Evolutionary conservation across 2,797 vertebrate genomes (phyloP), one percentile per base, ranked within the genome.

Genomic region (Gymnodraco acuticeps): DNA sequence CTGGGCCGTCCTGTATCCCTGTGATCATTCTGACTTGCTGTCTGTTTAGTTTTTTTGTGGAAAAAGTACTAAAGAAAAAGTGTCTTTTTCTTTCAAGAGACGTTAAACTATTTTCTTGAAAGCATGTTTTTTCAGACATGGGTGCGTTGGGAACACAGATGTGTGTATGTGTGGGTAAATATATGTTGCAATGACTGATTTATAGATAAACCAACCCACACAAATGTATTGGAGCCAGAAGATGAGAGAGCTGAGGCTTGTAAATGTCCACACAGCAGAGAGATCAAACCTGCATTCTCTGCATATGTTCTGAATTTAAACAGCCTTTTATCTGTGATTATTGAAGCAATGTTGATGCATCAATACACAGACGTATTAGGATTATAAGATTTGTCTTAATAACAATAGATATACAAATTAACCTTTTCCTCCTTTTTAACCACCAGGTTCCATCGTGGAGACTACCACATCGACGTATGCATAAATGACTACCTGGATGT

Each of bases 401-500:
- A 45, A 53, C 51, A 14, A 31, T 8, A n/a, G 3, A 14, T 17
- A 4, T 12, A 14, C 75, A 68, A 0, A 1, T 45, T 58, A 54
- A 82, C 19, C 15, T 11, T 60, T 64, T 73, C 14, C 33, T 70
- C 31, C 1, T 68, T 1, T 23, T 64, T 31, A 48, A 47, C 19
- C 10, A 59, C 19, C 93, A 99, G 98, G 94, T 99, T 99, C 91
- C 96, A 97, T 54, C 94, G 95, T 71, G 96, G 97, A 0, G 98
- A 99, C 92, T 99, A 98, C 90, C 97, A 99, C 95, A 99, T 99
- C 0, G 97, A 99, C 5, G 98, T 99, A 78, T 99, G 98, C 84
- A 99, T 99, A 89, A 99, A 99, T 51, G 98, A 99, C 93, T 99
- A 99, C 93, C 94, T 99, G 92, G 98, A 99, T 75, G 98, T 99